Base-by-base conservation (phyloP, 2,797 vertebrate species). In the Trachurus trachurus region DNA sequence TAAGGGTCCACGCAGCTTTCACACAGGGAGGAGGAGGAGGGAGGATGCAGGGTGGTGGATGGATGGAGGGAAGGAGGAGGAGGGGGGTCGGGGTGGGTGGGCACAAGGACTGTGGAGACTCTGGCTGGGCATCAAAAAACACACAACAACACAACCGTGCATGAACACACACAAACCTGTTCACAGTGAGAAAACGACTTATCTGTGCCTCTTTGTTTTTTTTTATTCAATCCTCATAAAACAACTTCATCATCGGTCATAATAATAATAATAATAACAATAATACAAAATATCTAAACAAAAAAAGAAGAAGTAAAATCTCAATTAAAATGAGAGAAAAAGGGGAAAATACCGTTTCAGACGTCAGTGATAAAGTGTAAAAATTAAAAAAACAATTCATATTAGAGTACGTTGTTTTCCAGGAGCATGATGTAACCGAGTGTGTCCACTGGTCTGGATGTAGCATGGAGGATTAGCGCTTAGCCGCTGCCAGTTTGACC, bases 191-290 rank as follows among this genome's bases (percentile, higher is more conserved):
- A 19, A 71, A 71, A 26, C 7, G 0, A 67, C 47, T 22, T 57
- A 39, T 72, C 13, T 45, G 26, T 0, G 49, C 44, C 60, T 37
- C 57, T 66, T 82, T 26, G 31, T 77, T 26, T 26, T 26, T 26
- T 26, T 94, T 93, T 92, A 94, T 93, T 94, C 77, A 4, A 77
- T 78, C 52, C 74, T 57, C 57, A 81, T 88, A 89, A 92, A 92
- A 92, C 84, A 85, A 78, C 71, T 60, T 74, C 11, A 61, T 74
- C 11, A 61, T 26, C 26, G 26, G 26, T 26, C 26, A 26, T 26
- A 26, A 26, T 26, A 26, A 26, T 34, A 34, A 34, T 34, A 34
- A 34, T 34, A 34, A 34, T 34, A 6, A 84, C 75, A 71, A 76
- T 76, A 74, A 77, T 67, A 88, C 78, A 59, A 21, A 70, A 74